Evolutionary conservation across 2,888 invertebrate species (phyloP), one percentile per base, ranked within the genome.

Genomic region (Pelosia muscerda): DNA sequence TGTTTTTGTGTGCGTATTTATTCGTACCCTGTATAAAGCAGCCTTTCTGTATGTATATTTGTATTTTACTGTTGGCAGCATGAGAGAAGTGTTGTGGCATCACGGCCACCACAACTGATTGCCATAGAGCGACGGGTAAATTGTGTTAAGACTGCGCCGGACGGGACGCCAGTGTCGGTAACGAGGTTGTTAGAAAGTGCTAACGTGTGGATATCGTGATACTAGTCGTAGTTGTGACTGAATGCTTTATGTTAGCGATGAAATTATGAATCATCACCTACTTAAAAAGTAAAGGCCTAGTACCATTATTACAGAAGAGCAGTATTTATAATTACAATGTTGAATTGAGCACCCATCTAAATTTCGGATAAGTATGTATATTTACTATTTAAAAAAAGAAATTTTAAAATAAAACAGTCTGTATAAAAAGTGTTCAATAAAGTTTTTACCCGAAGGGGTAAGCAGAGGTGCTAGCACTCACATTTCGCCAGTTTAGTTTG

Each of bases 141-240:
- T 74, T 72, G 74, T 67, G 68, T 71, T 74, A 74, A 69, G 71
- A 74, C 71, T 68, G 64, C 63, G 65, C 64, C 65, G 31, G 31
- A 59, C 31, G n/a, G 26, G 22, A 28, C 53, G 26, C 26, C 25
- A 22, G 22, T 28, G 22, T 31, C 22, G 49, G 28, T 62, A 31
- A 9, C 1, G 49, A 22, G 22, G 22, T 53, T 62, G 53, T 15
- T 31, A 28, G 42, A 10, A n/a, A 25, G 60, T 26, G 38, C 25
- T 38, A 61, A 26, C 60, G 19, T n/a, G n/a, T 61, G 42, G 42
- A 6, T 6, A 6, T 42, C 19, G 42, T 42, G 42, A 19, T 42
- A 42, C 0, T 28, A 28, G 28, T 28, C 8, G 28, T n/a, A n/a
- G 9, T 49, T n/a, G n/a, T 5, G 49, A n/a, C 15, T 19, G 6